Evolutionary conservation across 2,888 invertebrate species (phyloP).

Genomic region (Ophion ventricosus): DNA sequence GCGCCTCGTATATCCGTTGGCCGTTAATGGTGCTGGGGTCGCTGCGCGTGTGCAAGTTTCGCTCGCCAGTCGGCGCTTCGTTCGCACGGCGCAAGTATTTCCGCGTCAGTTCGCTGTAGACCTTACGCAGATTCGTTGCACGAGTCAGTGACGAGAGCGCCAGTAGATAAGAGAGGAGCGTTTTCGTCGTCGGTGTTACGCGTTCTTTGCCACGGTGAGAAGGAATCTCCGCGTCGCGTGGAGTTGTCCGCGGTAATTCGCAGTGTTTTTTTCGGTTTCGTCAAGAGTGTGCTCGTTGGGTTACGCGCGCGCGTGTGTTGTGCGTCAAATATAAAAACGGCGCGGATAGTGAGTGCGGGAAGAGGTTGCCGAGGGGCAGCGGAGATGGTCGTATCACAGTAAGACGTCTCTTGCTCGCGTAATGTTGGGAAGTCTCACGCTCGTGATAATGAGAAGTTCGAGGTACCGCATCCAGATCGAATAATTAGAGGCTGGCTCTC

Average conservation of each 20-base stretch:
- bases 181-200: background rate
- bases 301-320: conserved; percentile 5
- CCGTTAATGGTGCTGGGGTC: background rate
- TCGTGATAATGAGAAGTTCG: conserved; percentile 73
- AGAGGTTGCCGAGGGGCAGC: conserved; percentile 12
- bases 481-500: conserved; percentile 54
- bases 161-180: background rate
- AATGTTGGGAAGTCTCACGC: conserved; percentile 33
- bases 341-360: conserved; percentile 22
- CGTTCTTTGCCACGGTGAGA: background rate
- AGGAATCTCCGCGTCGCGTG: background rate
- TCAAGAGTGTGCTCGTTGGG: background rate
- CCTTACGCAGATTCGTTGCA: conserved; percentile 71
- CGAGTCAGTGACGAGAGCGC: conserved; percentile 11
- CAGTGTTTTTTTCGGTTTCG: background rate
- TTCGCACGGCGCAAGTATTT: conserved; percentile 54
- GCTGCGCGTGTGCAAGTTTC: conserved; percentile 48
- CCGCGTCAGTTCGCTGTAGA: conserved; percentile 75
- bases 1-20: too few species aligned
- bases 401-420: conserved; percentile 16
- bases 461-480: conserved; percentile 71
- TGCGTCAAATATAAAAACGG: conserved; percentile 30
- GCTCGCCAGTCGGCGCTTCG: conserved; percentile 64
- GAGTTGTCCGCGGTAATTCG: background rate
- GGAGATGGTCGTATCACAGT: background rate